A percentile compares a stretch with the other conserved stretches of the same genome.
Conservation (phyloP, 2,113 vertebrate genomes). For the Chloropsis hardwickii region DNA sequence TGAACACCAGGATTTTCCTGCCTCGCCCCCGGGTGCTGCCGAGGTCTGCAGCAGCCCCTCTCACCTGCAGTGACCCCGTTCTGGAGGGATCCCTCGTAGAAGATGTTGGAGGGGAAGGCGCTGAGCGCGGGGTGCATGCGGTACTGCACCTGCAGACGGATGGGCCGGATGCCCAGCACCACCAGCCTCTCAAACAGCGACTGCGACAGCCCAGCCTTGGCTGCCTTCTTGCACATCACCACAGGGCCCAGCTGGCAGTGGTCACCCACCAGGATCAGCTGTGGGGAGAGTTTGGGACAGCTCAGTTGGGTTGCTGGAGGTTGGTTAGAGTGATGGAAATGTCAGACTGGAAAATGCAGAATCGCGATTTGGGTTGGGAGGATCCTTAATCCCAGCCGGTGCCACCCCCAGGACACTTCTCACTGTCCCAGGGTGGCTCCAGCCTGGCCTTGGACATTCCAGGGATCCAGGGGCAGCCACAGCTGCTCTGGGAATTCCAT, state of each 20-base stretch:
- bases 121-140: constrained; percentile 98
- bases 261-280: constrained; percentile 98
- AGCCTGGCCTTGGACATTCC: background rate
- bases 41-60: background rate
- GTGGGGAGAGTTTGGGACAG: background rate
- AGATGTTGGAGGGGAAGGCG: constrained; percentile 98
- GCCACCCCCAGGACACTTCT: background rate
- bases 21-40: too few species aligned
- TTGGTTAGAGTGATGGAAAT: accelerated
- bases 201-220: constrained; percentile 94
- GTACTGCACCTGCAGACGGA: constrained; percentile 97
- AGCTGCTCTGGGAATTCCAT: background rate
- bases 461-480: background rate
- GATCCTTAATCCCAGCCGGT: accelerated
- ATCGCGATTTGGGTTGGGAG: accelerated
- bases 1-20: too few species aligned
- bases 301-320: background rate
- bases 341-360: accelerated
- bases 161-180: constrained; percentile 96
- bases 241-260: constrained; percentile 97
- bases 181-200: constrained; percentile 93
- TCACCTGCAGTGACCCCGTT: constrained; percentile 95
- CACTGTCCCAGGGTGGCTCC: accelerated
- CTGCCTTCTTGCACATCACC: constrained; percentile 98
- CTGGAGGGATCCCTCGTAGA: constrained; percentile 96